Base-by-base conservation (phyloP, 2,797 vertebrate species). In the Denticeps clupeoides region DNA sequence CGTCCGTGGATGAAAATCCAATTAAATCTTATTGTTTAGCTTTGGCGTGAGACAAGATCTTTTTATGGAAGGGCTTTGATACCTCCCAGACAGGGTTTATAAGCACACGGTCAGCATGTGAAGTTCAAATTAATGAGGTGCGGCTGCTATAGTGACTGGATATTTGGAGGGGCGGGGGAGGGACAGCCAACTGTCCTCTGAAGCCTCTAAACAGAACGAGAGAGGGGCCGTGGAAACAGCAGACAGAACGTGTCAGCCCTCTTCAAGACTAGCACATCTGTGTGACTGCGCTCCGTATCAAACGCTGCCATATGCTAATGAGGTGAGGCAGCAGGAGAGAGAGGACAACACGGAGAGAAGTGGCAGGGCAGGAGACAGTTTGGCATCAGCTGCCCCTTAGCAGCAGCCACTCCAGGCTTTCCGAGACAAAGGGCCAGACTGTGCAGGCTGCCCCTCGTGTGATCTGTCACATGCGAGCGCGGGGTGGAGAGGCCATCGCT, bases 21-120 rank as follows among this genome's bases (percentile, higher is more conserved):
- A 78, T 79, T 74, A 76, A 65, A 56, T 53, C 52, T 75, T 70
- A 78, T 74, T 77, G 75, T 62, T 64, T 59, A 64, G 51, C 55
- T 60, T n/a, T 52, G 12, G 45, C 47, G 41, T 60, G 59, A 61
- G 46, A 47, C 23, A 38, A 57, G 53, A 48, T 49, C 13, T 25
- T 58, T 59, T 63, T 44, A 53, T 51, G 45, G 31, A 4, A 29
- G 52, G 29, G 55, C 57, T 59, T 63, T 58, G 65, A 69, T 69
- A 67, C 38, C 38, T 55, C 49, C 61, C 62, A 53, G 49, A 55
- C 52, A 58, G 51, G 47, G 35, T 58, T 51, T 40, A 35, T 27
- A 3, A 25, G 24, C 21, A 53, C 51, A 57, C 35, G 48, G 41
- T 23, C 41, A 45, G 50, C 9, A 2, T 53, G 59, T 62, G 53